Base-by-base conservation (phyloP, 92 coral and sea anemone genomes). In the Zoanthus solanderi region DNA sequence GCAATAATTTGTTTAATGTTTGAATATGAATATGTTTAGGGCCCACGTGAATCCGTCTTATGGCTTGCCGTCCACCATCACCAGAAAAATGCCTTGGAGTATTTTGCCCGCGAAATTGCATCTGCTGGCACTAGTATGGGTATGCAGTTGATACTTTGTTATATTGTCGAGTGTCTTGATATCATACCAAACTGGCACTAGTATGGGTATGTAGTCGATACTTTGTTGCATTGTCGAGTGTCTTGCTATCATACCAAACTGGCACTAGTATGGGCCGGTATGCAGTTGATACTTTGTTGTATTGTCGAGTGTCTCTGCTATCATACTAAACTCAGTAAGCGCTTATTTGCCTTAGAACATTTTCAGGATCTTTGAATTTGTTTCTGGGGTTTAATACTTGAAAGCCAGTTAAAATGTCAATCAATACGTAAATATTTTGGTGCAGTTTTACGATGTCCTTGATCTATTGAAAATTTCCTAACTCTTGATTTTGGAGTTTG, bases 61-160 rank as follows among this genome's bases (percentile, higher is more conserved):
- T 97, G 99, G 99, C 91, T 97, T 57, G 98, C 99, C 15, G 98
- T 92, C 18, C 99, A 97, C 71, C 99, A 97, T 76, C 99, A 97
- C 4, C 98, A 97, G 75, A 93, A 89, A 76, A 88, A 97, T 75
- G 99, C 99, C 3, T 86, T 95, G 65, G 95, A 91, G 71, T 88
- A 92, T 79, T 97, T 97, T 90, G 96, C 98, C 0, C 84, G 93
- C 90, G 99, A 97, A 90, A 90, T 97, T 53, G 99, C 99, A 16
- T 97, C 99, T 5, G 99, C 99, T 28, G 99, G 99, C 78, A 97
- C 99, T 5, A 96, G 99, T 77, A 97, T 97, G 99, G 99, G 99
- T 97, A 66, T 4, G 94, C 72, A 31, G 60, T 30, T 77, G 32
- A 15, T 48, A 17, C 8, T 3, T 18, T 60, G 42, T 37, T 37